Base-by-base conservation (phyloP, 1,140 invertebrate genomes). In the Micrasema minimum region DNA sequence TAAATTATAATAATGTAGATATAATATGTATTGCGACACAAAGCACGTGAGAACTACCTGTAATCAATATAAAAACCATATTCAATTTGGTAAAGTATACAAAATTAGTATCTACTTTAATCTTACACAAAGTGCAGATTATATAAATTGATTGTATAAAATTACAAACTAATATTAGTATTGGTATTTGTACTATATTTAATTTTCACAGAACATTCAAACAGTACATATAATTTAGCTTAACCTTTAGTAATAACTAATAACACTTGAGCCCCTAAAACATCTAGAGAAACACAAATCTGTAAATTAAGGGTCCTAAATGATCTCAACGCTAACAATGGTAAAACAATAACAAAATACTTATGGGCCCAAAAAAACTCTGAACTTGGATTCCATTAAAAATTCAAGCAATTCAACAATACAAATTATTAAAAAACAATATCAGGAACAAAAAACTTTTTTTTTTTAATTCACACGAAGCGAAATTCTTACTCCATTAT, bases 301-400 rank as follows among this genome's bases (percentile, higher is more conserved):
- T 55, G 51, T 14, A 55, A 55, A 55, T 55, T 31, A 55, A 55
- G 9, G n/a, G 23, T 9, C 22, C 26, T 55, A 55, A 55, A 59
- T 41, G 14, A 59, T 59, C 55, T 38, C 37, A 59, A 41, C 37
- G 14, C 16, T 41, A 59, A 59, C 37, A 41, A 41, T 22, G 35
- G 2, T 18, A 16, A 59, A 41, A 59, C 23, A 31, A 53, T 53
- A 53, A 53, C 50, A 23, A 53, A 53, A 53, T 53, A 59, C 55
- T 7, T 18, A 41, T 59, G 55, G 55, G 55, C 55, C 55, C 55
- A 59, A 59, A 59, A 38, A 59, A 59, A 9, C 38, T 14, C 55
- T 38, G 37, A 59, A 59, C 55, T 20, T 31, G 2, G 26, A 31
- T 31, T 31, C 26, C 7, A 31, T 31, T 31, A 31, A 31, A 31